Conservation (phyloP, 2,888 invertebrate species). For the Mesodorylaimus sp. region DNA sequence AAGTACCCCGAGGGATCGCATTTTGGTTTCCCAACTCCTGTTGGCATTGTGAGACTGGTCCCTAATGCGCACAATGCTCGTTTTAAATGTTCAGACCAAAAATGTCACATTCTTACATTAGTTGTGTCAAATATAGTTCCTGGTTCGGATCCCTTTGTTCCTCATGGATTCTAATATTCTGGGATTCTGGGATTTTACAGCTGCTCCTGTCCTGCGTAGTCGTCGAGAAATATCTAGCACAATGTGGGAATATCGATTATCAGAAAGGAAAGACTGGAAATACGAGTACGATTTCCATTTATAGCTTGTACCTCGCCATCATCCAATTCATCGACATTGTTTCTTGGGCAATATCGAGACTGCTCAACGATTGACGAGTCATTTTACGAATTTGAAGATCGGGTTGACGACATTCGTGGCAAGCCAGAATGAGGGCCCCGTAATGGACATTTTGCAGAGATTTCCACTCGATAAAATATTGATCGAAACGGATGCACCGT, state of each 20-base stretch:
- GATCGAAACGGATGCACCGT: constrained; percentile 38
- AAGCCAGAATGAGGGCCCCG: constrained; percentile 19
- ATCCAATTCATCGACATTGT: constrained; percentile 37
- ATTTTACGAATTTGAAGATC: constrained; percentile 33
- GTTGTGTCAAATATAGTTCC: too few species aligned
- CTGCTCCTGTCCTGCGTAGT: too few species aligned
- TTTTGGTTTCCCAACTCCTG: too few species aligned
- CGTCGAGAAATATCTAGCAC: too few species aligned
- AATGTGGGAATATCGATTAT: too few species aligned
- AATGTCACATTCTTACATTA: constrained; percentile 3
- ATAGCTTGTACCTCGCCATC: constrained; percentile 27
- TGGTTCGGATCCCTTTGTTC: too few species aligned
- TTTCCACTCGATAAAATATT: constrained; percentile 34
- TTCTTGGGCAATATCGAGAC: constrained; percentile 32
- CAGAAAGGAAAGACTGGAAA: too few species aligned
- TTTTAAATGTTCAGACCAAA: background rate
- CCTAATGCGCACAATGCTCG: too few species aligned
- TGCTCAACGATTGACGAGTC: constrained; percentile 31
- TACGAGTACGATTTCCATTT: constrained; percentile 10
- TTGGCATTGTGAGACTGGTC: too few species aligned
- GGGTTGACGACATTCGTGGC: constrained; percentile 35
- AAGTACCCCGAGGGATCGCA: too few species aligned
- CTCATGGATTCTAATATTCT: too few species aligned
- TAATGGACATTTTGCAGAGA: constrained; percentile 27
- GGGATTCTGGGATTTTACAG: too few species aligned